Percentiles rank a stretch among this genome's conserved stretches.
These are phyloP conservation scores for Alethe diademata DNA, from an alignment of 2,113 vertebrate genomes.

Conservation along the genomic window DNA sequence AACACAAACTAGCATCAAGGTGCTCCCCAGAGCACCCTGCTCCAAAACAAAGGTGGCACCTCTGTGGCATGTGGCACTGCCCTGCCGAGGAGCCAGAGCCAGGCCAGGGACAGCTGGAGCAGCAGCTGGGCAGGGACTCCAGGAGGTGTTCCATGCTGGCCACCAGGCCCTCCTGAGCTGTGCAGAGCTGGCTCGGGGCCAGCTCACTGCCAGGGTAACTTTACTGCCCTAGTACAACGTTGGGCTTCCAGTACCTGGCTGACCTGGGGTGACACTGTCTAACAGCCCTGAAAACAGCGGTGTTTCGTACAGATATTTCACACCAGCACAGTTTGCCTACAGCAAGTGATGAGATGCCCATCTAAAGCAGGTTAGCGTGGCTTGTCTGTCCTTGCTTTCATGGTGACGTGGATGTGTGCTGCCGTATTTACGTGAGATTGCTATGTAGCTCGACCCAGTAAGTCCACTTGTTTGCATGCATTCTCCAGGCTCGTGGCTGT, in stretches of 20 bases:
- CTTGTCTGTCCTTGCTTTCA: slow-evolving; percentile 4
- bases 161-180: background rate
- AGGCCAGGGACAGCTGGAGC: background rate
- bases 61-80: background rate
- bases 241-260: background rate
- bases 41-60: background rate
- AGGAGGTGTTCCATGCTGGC: rapidly evolving
- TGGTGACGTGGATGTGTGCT: background rate
- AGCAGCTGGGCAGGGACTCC: background rate
- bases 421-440: background rate
- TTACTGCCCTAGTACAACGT: background rate
- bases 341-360: background rate
- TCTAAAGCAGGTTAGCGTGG: background rate
- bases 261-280: background rate
- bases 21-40: background rate
- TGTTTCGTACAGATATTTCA: slow-evolving; percentile 28
- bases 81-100: background rate
- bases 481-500: slow-evolving; percentile 4
- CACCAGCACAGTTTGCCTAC: slow-evolving; percentile 25
- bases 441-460: background rate
- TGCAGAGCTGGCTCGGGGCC: rapidly evolving
- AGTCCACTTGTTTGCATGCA: slow-evolving; percentile 1
- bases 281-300: background rate
- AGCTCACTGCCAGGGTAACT: background rate
- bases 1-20: background rate